Base-by-base conservation (phyloP, 2,797 vertebrate genomes). In the Amniataba percoides region DNA sequence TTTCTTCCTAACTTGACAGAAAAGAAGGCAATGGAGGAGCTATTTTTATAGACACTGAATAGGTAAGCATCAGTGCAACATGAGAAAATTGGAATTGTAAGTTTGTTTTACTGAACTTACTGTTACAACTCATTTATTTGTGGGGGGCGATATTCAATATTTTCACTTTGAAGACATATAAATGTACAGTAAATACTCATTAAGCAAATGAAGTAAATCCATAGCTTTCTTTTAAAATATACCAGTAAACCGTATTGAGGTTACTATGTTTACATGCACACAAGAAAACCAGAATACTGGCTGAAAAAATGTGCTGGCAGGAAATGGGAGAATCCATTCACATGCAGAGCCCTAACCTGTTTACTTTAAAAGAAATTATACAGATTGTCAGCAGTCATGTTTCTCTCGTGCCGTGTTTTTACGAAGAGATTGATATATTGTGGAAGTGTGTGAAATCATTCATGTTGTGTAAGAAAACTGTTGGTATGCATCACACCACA, bases 371-470 rank as follows among this genome's bases (percentile, higher is more conserved):
- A 31, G 8, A 7, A 36, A 7, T 36, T 36, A 36, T 7, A 36
- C 34, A 3, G 34, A 36, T 36, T 36, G 34, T 36, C 34, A 36
- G 34, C 3, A 9, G 8, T 36, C 34, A 36, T 9, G 8, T 36
- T 36, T 36, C 34, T 34, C n/a, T n/a, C n/a, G 7, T 34, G 34
- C 34, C 34, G 34, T 34, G 7, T 34, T 34, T 34, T 34, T 34
- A 34, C 3, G 7, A 59, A 45, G 6, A 67, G 34, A 45, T 42
- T n/a, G 31, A 27, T 16, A 21, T 67, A 55, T 65, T 79, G 52
- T 79, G 52, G 18, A 68, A 62, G 13, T 58, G 9, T 58, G 23
- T 69, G 15, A 18, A 58, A 53, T 43, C 8, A 2, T 46, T 4
- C 23, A 31, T 39, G 49, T 72, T 39, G 49, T 72, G 10, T 71